These are phyloP conservation scores for Clarias batrachus DNA, from an alignment of 2,113 vertebrate species.

Conservation along the genomic window DNA sequence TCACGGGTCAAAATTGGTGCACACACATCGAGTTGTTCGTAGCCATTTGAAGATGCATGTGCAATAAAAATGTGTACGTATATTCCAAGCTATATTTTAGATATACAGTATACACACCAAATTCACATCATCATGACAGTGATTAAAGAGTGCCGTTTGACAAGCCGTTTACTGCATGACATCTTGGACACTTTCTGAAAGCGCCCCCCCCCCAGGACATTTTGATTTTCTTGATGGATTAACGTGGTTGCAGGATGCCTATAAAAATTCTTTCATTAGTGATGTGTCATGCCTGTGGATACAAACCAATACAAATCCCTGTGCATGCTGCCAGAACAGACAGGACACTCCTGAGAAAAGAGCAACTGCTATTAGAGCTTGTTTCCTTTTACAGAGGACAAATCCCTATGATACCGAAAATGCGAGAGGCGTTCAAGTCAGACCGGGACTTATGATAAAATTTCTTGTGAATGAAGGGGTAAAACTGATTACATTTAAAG, in stretches of 20 bases:
- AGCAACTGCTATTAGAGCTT: background rate
- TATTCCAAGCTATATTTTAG: background rate
- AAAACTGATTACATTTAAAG: no score
- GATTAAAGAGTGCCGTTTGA: background rate
- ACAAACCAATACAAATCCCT: background rate
- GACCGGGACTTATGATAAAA: no score
- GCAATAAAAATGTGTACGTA: background rate
- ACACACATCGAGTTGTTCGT: background rate
- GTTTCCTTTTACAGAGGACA: background rate
- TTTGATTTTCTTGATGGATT: slow-evolving; percentile 7
- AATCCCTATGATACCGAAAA: background rate
- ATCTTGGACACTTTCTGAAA: background rate
- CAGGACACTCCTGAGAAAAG: background rate
- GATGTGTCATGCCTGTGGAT: background rate
- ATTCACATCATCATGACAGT: background rate
- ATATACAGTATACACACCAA: background rate
- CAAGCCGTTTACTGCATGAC: background rate
- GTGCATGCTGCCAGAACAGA: background rate
- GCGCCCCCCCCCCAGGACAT: background rate
- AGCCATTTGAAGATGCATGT: background rate
- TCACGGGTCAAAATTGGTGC: background rate
- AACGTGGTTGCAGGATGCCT: slow-evolving; percentile 10
- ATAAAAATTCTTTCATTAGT: slow-evolving; percentile 9
- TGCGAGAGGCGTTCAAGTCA: no score
- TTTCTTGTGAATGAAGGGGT: no score